Evolutionary conservation across 2,797 vertebrate genomes (phyloP).

Genomic region (Paratrypauchen microcephalus): DNA sequence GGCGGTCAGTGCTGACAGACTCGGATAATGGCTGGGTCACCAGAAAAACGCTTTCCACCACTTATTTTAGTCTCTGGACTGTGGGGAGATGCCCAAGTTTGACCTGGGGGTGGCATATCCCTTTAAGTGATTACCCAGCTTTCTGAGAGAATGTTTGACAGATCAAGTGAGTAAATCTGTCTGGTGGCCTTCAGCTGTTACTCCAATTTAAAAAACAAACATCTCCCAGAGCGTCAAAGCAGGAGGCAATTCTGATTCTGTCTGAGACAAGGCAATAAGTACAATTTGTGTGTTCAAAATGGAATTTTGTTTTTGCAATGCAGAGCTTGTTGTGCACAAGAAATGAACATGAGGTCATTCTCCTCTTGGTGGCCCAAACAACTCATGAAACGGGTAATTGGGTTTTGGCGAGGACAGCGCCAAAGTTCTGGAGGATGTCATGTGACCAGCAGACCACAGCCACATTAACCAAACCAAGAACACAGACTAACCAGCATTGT

Average conservation of each 20-base stretch:
- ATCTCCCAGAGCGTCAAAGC: neutral
- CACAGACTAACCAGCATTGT: conserved; percentile 7
- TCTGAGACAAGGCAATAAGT: neutral
- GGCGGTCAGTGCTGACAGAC: no score
- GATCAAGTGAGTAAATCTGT: conserved; percentile 4
- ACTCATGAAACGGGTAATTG: neutral
- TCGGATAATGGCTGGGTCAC: no score
- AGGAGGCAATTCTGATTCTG: neutral
- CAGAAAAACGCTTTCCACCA: no score
- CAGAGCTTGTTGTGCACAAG: neutral
- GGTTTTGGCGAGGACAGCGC: conserved; percentile 21
- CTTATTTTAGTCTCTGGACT: no score
- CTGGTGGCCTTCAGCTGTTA: neutral
- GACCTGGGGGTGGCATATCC: no score
- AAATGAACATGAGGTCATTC: conserved; percentile 14
- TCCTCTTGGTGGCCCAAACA: conserved; percentile 10
- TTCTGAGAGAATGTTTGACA: neutral
- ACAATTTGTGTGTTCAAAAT: neutral
- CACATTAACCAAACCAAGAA: conserved; percentile 19
- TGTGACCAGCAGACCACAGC: conserved; percentile 6
- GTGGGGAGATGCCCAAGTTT: no score
- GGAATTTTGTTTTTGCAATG: neutral
- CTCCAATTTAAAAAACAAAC: neutral
- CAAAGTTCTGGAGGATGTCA: neutral
- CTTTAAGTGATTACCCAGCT: neutral